Evolutionary conservation across 2,888 invertebrate genomes (phyloP), one percentile per base, ranked within the genome.

Genomic region (Volucella inanis): DNA sequence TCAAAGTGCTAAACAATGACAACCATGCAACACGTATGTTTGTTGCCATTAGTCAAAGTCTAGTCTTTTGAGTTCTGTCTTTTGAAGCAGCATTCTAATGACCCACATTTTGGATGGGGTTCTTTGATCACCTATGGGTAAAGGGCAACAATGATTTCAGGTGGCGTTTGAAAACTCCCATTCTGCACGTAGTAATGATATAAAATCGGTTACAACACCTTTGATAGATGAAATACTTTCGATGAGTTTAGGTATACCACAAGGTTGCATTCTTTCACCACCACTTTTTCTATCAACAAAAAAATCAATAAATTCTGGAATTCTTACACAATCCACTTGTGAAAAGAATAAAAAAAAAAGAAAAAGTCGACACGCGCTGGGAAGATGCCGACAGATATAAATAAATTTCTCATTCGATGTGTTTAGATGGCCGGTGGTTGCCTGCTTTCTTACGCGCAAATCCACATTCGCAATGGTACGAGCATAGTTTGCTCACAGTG

Each of bases 101-200:
- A 84, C 84, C 84, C 84, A 84, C 57, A 71, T 79, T 64, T 14
- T 41, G 62, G 62, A 45, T 64, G 57, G 59, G 55, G 12, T 52
- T 74, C 45, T 43, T 31, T 6, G 4, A 6, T 31, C 31, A 31
- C 6, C 0, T 31, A 31, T 31, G 22, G 47, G 64, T 50, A 61
- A 71, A 72, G 72, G 72, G 65, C 65, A 79, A 39, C 18, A 41
- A 43, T 41, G 49, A 49, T 22, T 54, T 43, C 31, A 45, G 45
- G 45, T 43, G 61, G 45, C 43, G 31, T 31, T 14, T 49, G 49
- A n/a, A 68, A 62, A 68, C 67, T 62, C 57, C 31, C 41, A 65
- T 31, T 31, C 0, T 1, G 6, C 31, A 31, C 31, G 31, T 31
- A 31, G 31, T 6, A 22, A 0, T 2, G 3, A 18, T 2, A 22